phyloP scores from a whole-genome alignment of 2,888 invertebrate genomes.

The Timema podura region DNA sequence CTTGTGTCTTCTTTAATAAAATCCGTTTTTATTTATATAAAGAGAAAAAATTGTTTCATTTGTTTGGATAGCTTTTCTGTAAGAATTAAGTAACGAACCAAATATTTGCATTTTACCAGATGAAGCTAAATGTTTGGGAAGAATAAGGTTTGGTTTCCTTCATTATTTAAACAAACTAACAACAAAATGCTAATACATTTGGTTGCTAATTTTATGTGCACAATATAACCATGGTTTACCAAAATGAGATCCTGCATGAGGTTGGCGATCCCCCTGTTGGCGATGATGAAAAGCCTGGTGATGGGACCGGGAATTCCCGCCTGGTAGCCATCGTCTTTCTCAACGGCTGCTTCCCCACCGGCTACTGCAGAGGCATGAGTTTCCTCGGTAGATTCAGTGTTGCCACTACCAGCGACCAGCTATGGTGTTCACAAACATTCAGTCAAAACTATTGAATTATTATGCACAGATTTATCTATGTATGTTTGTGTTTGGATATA shows the following conservation, averaged over 20 bases:
- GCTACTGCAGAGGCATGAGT: slow-evolving; percentile 36
- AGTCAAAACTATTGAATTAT: too few species aligned
- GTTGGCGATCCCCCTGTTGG: slow-evolving; percentile 82
- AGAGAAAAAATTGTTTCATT: too few species aligned
- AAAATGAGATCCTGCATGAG: slow-evolving; percentile 83
- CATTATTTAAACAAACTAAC: background rate
- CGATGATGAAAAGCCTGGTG: slow-evolving; percentile 80
- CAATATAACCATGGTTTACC: slow-evolving; percentile 48
- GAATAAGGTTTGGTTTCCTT: background rate
- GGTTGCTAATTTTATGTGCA: background rate
- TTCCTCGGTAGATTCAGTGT: slow-evolving; percentile 37
- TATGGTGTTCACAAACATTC: slow-evolving; percentile 42
- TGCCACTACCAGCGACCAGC: slow-evolving; percentile 70
- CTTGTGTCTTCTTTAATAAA: too few species aligned
- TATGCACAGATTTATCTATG: too few species aligned
- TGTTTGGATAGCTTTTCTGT: too few species aligned
- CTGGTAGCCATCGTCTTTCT: slow-evolving; percentile 62
- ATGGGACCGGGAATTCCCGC: slow-evolving; percentile 86
- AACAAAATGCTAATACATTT: background rate
- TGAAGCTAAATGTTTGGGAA: too few species aligned
- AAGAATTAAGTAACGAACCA: too few species aligned
- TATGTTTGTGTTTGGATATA: too few species aligned
- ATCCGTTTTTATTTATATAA: too few species aligned
- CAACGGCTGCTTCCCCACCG: slow-evolving; percentile 49
- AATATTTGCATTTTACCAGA: too few species aligned